phyloP scores from a whole-genome alignment of 1,140 invertebrate genomes.

The Conus ventricosus region DNA sequence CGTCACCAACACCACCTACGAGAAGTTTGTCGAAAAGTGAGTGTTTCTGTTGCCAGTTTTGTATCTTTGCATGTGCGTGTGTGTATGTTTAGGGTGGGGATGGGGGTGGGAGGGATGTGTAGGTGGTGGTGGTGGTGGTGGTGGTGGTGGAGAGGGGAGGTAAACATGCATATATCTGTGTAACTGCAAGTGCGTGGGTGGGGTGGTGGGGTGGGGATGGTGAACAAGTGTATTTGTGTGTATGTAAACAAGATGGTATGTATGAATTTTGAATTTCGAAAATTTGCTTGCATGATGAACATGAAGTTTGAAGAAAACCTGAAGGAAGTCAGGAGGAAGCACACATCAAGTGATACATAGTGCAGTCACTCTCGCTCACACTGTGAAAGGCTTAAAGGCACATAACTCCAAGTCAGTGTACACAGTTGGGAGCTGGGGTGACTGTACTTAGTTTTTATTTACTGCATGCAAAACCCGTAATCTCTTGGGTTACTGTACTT shows the following conservation, averaged over 20 bases:
- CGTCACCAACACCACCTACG: constrained; percentile 72
- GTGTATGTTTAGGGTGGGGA: neutral
- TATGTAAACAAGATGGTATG: neutral
- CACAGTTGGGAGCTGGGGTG: no score
- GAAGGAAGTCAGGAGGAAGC: no score
- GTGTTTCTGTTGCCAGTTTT: neutral
- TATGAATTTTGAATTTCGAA: neutral
- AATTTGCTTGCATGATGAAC: no score
- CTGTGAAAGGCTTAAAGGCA: no score
- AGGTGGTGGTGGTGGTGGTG: neutral
- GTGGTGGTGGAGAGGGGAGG: neutral
- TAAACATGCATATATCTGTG: neutral
- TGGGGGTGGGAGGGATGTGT: neutral
- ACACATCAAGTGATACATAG: no score
- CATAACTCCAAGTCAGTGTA: no score
- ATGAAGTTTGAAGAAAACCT: no score
- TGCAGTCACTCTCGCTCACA: no score
- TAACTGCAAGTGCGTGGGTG: neutral
- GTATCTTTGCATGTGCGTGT: neutral
- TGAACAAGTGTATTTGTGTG: neutral
- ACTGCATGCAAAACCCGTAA: no score
- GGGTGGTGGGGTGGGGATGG: neutral
- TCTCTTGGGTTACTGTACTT: no score
- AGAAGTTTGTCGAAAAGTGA: constrained; percentile 74
- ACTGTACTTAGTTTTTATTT: no score